phyloP scores from a whole-genome alignment of 92 coral and sea anemone genomes.

The Porites cylindrica region DNA sequence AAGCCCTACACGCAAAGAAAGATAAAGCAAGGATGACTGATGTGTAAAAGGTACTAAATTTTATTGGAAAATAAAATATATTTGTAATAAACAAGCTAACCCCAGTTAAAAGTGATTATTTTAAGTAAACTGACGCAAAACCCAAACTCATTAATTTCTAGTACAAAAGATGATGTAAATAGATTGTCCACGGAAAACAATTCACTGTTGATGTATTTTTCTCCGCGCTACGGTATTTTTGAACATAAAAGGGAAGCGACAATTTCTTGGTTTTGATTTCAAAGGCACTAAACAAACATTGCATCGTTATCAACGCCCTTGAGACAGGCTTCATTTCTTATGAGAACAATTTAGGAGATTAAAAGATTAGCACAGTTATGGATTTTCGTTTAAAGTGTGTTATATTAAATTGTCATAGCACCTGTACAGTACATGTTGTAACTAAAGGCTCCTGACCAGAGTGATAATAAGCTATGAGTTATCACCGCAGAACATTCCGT shows the following conservation, averaged over 20 bases:
- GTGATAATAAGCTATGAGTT: conserved; percentile 5
- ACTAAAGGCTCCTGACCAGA: too few relatives aligned
- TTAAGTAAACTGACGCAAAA: neutral
- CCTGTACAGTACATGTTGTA: too few relatives aligned
- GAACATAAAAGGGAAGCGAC: conserved; percentile 2
- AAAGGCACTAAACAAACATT: conserved; percentile 23
- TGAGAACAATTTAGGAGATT: conserved; percentile 11
- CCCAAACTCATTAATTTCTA: neutral
- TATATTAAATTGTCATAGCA: neutral
- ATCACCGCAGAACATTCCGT: conserved; percentile 6
- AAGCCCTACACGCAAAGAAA: too few relatives aligned
- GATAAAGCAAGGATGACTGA: too few relatives aligned
- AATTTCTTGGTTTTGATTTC: conserved; percentile 2
- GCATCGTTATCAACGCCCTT: conserved; percentile 18
- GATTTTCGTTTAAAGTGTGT: neutral
- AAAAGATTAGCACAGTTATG: conserved; percentile 8
- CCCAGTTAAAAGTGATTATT: neutral
- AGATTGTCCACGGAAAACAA: neutral
- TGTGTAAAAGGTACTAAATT: too few relatives aligned
- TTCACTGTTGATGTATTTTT: neutral
- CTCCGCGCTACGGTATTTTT: neutral
- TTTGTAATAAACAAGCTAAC: neutral
- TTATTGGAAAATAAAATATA: too few relatives aligned
- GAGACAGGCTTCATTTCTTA: conserved; percentile 7
- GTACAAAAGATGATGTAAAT: conserved; percentile 10